Percentiles rank a stretch among this genome's conserved stretches.
Conservation (phyloP, 1,140 invertebrate species). For the Nasonia longicornis region DNA sequence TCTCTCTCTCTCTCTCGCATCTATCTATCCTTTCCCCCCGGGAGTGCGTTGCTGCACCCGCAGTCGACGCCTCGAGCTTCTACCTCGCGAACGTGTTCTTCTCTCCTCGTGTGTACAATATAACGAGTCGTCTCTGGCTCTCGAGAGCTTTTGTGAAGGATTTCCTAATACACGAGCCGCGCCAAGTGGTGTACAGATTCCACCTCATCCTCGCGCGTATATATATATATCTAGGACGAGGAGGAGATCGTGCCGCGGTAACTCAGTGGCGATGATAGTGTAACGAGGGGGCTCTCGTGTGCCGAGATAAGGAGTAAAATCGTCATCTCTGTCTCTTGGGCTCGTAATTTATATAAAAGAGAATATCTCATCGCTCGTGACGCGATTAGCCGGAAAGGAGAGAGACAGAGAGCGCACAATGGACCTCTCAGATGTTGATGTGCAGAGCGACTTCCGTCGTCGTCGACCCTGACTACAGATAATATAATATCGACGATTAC, state of each 20-base stretch:
- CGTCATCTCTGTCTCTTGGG: neutral
- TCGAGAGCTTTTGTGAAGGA: no score
- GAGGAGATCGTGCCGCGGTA: no score
- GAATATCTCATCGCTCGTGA: neutral
- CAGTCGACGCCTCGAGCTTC: constrained; percentile 8
- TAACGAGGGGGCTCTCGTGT: neutral
- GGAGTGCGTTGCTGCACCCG: neutral
- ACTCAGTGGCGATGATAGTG: neutral
- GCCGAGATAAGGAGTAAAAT: neutral
- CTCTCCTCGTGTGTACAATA: no score
- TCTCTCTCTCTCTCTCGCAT: neutral
- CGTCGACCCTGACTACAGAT: neutral
- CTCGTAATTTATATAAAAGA: constrained; percentile 4
- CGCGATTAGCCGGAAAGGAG: neutral
- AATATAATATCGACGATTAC: no score
- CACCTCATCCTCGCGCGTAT: no score
- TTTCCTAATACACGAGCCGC: no score
- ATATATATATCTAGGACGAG: no score
- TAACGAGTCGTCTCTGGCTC: no score
- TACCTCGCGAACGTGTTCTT: constrained; percentile 22
- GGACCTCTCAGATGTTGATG: neutral
- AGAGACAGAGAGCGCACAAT: neutral
- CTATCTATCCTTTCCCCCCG: neutral
- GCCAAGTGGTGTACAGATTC: no score
- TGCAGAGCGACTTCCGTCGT: neutral